phyloP scores from a whole-genome alignment of 1,140 invertebrate genomes.

The Leptinotarsa lineolata region DNA sequence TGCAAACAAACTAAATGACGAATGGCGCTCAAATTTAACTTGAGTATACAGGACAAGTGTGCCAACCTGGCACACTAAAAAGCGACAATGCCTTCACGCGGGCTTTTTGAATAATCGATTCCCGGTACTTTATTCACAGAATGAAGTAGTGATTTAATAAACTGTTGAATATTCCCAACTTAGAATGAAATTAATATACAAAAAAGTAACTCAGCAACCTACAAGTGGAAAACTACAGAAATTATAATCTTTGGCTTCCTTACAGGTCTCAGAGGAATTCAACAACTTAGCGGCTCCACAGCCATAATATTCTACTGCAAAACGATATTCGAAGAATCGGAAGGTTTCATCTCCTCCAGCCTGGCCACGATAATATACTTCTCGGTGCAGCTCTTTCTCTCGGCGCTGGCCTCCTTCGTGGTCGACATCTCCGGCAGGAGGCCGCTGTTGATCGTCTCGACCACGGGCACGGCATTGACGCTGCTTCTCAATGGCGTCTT shows the following conservation, averaged over 20 bases:
- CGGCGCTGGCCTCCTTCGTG: conserved; percentile 64
- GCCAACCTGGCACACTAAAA: too few relatives aligned
- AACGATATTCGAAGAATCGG: conserved; percentile 69
- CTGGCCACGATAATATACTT: conserved; percentile 63
- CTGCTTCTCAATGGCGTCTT: conserved; percentile 64
- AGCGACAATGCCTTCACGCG: too few relatives aligned
- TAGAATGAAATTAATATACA: too few relatives aligned
- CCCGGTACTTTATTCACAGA: too few relatives aligned
- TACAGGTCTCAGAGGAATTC: conserved; percentile 62
- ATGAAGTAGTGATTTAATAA: too few relatives aligned
- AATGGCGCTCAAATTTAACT: too few relatives aligned
- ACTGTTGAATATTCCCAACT: too few relatives aligned
- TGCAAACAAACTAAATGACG: too few relatives aligned
- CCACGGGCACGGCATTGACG: conserved; percentile 59
- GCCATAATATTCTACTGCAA: conserved; percentile 76
- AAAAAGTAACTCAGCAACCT: too few relatives aligned
- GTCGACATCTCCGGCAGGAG: conserved; percentile 75
- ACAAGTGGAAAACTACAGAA: too few relatives aligned
- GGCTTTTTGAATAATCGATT: too few relatives aligned
- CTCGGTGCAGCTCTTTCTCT: conserved; percentile 67
- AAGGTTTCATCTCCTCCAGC: conserved; percentile 53
- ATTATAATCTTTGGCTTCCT: not conserved
- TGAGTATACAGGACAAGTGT: too few relatives aligned
- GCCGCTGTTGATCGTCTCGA: conserved; percentile 68
- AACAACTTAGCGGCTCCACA: conserved; percentile 78